Evolutionary conservation across 2,113 vertebrate species (phyloP).

Genomic region (Hippopotamus amphibius): DNA sequence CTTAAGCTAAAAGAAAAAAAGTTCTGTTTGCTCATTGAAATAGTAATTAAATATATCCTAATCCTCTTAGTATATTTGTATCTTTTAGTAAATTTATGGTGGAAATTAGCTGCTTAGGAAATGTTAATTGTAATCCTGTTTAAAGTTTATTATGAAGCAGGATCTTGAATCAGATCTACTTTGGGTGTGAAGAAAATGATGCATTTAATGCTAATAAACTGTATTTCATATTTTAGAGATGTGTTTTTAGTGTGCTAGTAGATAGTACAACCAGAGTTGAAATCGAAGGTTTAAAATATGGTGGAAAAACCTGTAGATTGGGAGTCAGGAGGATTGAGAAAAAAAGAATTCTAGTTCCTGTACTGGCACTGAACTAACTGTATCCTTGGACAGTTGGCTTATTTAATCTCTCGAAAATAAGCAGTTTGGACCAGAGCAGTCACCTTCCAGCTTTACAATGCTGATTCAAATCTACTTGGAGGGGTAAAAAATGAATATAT

Average conservation of each 20-base stretch:
- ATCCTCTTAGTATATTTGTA: not conserved
- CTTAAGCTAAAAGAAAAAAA: not conserved
- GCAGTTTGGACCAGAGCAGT: not conserved
- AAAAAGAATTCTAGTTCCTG: not conserved
- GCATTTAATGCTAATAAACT: slow-evolving; percentile 47
- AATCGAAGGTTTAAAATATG: slow-evolving; percentile 37
- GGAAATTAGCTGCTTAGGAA: not conserved
- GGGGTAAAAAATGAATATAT: not conserved
- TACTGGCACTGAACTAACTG: not conserved
- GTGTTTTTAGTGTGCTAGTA: slow-evolving; percentile 52
- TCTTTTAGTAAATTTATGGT: slow-evolving; percentile 38
- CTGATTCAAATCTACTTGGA: not conserved
- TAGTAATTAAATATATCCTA: slow-evolving; percentile 11
- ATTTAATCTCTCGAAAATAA: slow-evolving; percentile 9
- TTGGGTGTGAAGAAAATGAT: slow-evolving; percentile 49
- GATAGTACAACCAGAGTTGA: slow-evolving; percentile 22
- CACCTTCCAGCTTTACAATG: not conserved
- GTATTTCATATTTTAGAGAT: slow-evolving; percentile 65
- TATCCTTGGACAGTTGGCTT: not conserved
- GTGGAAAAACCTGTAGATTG: not conserved
- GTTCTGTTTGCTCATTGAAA: not conserved
- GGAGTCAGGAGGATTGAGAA: not conserved
- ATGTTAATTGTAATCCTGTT: not conserved
- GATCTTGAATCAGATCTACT: slow-evolving; percentile 20
- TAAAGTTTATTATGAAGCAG: slow-evolving; percentile 7